Base-by-base conservation (phyloP, 1,140 invertebrate genomes). In the Holotrichia oblita region DNA sequence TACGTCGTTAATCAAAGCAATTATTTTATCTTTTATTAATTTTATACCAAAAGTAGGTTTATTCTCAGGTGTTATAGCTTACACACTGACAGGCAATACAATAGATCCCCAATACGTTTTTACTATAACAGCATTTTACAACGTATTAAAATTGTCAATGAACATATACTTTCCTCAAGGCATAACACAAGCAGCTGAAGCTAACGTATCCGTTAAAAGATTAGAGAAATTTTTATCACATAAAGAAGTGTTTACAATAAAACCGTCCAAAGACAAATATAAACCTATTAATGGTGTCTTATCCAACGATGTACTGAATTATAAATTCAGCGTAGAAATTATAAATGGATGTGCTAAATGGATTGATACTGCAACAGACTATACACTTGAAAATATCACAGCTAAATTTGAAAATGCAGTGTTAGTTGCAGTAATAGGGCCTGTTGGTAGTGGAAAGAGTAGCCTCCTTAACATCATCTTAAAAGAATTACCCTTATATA, bases 391-490 rank as follows among this genome's bases (percentile, higher is more conserved):
- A 4, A 89, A 94, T 76, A 84, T 96, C 1, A 91, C 87, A 20
- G 87, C 95, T 6, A 88, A 89, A 0, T 89, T 94, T 7, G 89
- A 89, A 79, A 87, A 90, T 20, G 91, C 91, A 61, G 86, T 92
- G 83, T 87, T 96, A 42, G 88, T 94, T 61, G 93, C 93, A 7
- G 89, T 97, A 0, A 92, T 97, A 79, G 95, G 95, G 6, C 91
- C 93, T 75, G 94, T 97, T 14, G 95, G 95, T 41, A 89, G 93
- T 14, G 95, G 95, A 44, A 97, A 97, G 88, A 90, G 89, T 0
- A 96, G 95, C 17, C 86, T 98, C 6, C 87, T 98, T 10, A 93
- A 97, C 85, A 90, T 92, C 3, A 89, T 98, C 69, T 87, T 98
- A 12, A 89, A 91, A 69, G 97, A 98, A 87, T 84, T 97, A 34